Percentiles rank a stretch among this genome's conserved stretches.
Evolutionary conservation across 2,888 invertebrate species (phyloP).

Genomic region (Hirtodrosophila alboralis): DNA sequence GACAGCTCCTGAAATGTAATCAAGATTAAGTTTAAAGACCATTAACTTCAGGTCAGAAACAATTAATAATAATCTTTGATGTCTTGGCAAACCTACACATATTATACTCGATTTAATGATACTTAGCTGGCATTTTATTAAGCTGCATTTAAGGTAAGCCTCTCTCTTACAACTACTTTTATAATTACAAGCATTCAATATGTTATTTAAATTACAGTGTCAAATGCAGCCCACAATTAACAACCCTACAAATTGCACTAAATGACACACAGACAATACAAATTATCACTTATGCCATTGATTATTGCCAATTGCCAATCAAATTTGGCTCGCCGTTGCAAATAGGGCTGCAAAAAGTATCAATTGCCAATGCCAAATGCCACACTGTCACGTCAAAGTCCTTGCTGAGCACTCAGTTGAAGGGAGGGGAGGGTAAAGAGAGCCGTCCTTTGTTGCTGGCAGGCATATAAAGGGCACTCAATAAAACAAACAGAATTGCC

Average conservation of each 20-base stretch:
- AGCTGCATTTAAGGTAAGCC: too few relatives aligned
- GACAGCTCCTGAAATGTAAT: constrained; percentile 17
- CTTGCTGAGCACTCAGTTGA: too few relatives aligned
- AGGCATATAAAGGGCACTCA: constrained; percentile 49
- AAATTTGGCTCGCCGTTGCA: constrained; percentile 39
- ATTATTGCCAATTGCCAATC: constrained; percentile 77
- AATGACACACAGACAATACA: constrained; percentile 57
- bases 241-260: constrained; percentile 24
- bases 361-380: constrained; percentile 53
- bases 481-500: constrained; percentile 44
- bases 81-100: too few relatives aligned
- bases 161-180: too few relatives aligned
- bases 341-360: constrained; percentile 52
- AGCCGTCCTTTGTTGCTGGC: constrained; percentile 39
- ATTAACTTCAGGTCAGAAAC: constrained; percentile 2
- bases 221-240: constrained; percentile 21
- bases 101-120: too few relatives aligned
- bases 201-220: constrained; percentile 14
- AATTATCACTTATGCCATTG: constrained; percentile 75
- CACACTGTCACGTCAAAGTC: constrained; percentile 32
- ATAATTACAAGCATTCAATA: constrained; percentile 14
- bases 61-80: constrained; percentile 14
- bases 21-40: constrained; percentile 11
- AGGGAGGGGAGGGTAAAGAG: background rate
- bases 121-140: too few relatives aligned